Base-by-base conservation (phyloP, 2,113 vertebrate species). In the Colius striatus region DNA sequence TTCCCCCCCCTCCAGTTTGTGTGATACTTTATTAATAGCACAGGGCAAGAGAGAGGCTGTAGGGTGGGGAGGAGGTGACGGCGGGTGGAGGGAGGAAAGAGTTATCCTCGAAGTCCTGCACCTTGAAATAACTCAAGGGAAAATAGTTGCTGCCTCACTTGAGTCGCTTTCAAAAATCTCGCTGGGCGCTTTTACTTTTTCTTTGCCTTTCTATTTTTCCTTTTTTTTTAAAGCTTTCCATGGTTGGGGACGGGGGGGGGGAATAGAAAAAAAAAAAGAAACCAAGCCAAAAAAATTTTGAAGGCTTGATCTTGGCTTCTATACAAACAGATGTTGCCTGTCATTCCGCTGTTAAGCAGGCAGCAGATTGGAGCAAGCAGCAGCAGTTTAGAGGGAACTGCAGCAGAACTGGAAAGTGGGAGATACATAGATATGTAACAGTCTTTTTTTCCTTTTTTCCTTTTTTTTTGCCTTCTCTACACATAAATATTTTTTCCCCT, bases 291-390 rank as follows among this genome's bases (percentile, higher is more conserved):
- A 95, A 96, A 90, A 94, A 93, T 95, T 73, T 60, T 95, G 85
- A 92, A 98, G 97, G 97, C 98, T 98, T 93, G 94, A 97, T 98
- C 95, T 98, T 98, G 98, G 97, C 98, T 98, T 88, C 97, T 97
- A 90, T 98, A 97, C 98, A 98, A 98, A 98, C 98, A 99, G 98
- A 98, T 99, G 98, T 98, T 98, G 97, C 98, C 97, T 98, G 98
- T 98, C 98, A 98, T 98, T 98, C 98, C 97, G 96, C 97, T 96
- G 97, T 98, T 97, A 98, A 97, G 97, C 96, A 97, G 97, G 95
- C 94, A 98, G 95, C 97, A 98, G 98, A 98, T 97, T 98, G 97
- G 97, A 97, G 96, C 95, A 95, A 97, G 96, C 95, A 97, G 97
- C 95, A 95, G 97, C 95, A 95, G 96, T 97, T 96, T 92, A 96